A percentile compares a stretch with the other conserved stretches of the same genome.
Conservation (phyloP, 2,113 vertebrate genomes). For the Urocynchramus pylzowi region DNA sequence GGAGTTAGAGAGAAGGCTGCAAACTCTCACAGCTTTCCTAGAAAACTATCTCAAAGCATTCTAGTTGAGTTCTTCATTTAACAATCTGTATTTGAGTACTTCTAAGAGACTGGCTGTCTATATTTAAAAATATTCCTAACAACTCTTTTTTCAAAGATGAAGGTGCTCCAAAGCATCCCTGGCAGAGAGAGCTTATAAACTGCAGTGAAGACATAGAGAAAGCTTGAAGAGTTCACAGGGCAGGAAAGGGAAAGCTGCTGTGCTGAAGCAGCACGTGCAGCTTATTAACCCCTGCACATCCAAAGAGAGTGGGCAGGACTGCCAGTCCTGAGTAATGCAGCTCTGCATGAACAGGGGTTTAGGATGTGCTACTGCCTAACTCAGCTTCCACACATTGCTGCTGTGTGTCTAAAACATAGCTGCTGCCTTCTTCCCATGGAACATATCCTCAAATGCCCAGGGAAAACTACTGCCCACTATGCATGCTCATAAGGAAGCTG, state of each 20-base stretch:
- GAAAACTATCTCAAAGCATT: not conserved
- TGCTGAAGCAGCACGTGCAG: not conserved
- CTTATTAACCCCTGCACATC: not conserved
- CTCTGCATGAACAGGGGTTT: not conserved
- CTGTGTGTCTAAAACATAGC: not conserved
- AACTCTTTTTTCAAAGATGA: not conserved
- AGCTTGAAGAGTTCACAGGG: not conserved
- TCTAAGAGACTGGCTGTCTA: not conserved
- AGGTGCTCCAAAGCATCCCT: not conserved
- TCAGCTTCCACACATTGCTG: not conserved
- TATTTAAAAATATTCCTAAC: not conserved
- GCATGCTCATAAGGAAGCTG: not conserved
- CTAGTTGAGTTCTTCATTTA: not conserved
- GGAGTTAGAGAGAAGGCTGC: not conserved
- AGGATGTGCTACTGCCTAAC: accelerated
- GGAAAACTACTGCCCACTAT: not conserved
- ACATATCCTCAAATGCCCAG: not conserved
- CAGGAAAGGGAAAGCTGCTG: not conserved
- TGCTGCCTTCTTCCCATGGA: not conserved
- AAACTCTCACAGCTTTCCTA: not conserved
- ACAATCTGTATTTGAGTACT: not conserved
- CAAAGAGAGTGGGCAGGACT: not conserved
- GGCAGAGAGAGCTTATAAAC: not conserved
- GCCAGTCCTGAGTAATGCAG: not conserved
- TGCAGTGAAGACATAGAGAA: not conserved